Conservation (phyloP, 1,140 invertebrate species). For the roundworm (Caenorhabditis elegans) region DNA sequence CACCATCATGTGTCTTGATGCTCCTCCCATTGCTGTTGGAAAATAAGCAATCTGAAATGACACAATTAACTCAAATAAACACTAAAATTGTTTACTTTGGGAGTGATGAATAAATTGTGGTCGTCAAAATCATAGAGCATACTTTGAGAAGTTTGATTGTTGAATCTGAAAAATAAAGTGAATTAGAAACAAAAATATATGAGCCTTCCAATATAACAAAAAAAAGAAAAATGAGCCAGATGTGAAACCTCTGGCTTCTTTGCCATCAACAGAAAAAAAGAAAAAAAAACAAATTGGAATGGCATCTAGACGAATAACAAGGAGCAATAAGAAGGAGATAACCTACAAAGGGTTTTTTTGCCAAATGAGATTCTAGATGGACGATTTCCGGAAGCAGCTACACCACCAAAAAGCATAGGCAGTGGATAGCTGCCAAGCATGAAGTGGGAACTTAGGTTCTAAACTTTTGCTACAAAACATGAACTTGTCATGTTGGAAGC, state of each 20-base stretch:
- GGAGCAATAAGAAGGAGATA: background rate
- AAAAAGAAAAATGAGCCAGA: background rate
- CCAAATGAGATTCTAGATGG: conserved; percentile 13
- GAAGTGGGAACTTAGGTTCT: too few species aligned
- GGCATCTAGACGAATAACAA: background rate
- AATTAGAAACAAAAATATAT: too few species aligned
- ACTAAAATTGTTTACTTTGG: background rate
- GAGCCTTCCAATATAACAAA: background rate
- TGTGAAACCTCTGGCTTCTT: background rate
- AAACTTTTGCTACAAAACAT: too few species aligned
- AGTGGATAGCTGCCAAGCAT: too few species aligned
- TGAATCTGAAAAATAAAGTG: too few species aligned
- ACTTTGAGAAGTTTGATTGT: background rate
- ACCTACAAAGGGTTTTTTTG: background rate
- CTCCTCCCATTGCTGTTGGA: conserved; percentile 20
- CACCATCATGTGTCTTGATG: conserved; percentile 38
- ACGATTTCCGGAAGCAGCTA: background rate
- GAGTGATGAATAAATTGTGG: conserved; percentile 31
- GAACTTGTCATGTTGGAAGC: too few species aligned
- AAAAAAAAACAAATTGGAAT: background rate
- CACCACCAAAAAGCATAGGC: background rate
- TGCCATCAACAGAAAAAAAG: background rate
- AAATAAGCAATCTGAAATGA: background rate
- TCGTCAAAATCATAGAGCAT: conserved; percentile 38
- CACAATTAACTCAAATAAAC: too few species aligned